A percentile compares a stretch with the other conserved stretches of the same genome.
phyloP scores from a whole-genome alignment of 2,797 vertebrate species.

The Coccyzus lansbergi region DNA sequence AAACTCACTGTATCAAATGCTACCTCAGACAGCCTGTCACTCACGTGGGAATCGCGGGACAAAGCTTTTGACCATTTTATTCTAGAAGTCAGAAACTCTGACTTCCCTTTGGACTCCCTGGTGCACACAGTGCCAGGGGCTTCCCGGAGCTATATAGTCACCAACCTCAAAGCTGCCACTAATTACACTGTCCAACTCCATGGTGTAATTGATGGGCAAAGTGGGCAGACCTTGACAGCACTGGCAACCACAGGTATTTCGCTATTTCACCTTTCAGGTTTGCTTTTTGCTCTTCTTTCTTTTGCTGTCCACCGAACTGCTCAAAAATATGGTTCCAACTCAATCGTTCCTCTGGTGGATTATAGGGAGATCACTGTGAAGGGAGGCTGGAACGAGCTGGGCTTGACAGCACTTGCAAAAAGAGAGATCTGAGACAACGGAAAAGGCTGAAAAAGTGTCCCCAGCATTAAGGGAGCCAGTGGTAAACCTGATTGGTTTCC shows the following conservation, averaged over 20 bases:
- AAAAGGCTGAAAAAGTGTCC: conserved; percentile 53
- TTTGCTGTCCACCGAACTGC: neutral
- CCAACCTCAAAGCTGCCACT: conserved; percentile 83
- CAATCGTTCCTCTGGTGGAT: neutral
- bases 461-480: conserved; percentile 57
- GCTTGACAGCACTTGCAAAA: neutral
- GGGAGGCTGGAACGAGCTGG: neutral
- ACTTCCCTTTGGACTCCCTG: conserved; percentile 82
- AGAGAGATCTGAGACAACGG: neutral
- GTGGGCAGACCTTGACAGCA: conserved; percentile 77
- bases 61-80: conserved; percentile 87
- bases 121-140: conserved; percentile 77
- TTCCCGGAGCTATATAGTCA: conserved; percentile 78
- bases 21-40: conserved; percentile 86
- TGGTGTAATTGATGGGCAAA: conserved; percentile 78
- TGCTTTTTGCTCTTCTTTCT: conserved; percentile 58
- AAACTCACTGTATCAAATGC: conserved; percentile 86
- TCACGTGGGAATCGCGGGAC: conserved; percentile 83
- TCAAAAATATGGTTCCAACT: neutral
- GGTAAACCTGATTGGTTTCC: conserved; percentile 39
- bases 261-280: conserved; percentile 51
- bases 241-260: conserved; percentile 86
- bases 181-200: conserved; percentile 86
- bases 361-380: neutral
- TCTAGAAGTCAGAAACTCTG: conserved; percentile 88